These are phyloP conservation scores for Paguma larvata DNA, from an alignment of 2,797 vertebrate species.

Conservation along the genomic window DNA sequence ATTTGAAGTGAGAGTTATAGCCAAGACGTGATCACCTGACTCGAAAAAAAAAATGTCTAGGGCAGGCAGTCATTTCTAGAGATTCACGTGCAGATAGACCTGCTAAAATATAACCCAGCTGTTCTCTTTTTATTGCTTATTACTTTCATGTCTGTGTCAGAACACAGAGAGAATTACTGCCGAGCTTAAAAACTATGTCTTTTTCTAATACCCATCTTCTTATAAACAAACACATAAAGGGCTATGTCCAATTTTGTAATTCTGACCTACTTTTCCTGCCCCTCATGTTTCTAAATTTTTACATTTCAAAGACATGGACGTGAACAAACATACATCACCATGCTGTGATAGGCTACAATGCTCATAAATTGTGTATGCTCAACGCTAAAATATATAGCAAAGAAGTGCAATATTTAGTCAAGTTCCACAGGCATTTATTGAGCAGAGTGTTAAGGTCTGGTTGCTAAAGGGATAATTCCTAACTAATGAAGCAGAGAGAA, in stretches of 20 bases:
- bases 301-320: neutral
- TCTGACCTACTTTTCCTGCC: no score
- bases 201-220: neutral
- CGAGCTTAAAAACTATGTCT: neutral
- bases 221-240: neutral
- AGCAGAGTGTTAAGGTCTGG: neutral
- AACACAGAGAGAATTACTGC: conserved; percentile 53
- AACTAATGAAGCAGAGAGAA: neutral
- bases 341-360: no score
- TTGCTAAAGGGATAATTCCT: neutral
- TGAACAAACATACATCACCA: neutral
- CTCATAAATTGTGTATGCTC: neutral
- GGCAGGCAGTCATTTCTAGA: neutral
- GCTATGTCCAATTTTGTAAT: neutral
- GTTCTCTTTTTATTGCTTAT: conserved; percentile 58
- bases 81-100: neutral
- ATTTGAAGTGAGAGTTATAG: conserved; percentile 71
- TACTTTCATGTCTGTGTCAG: conserved; percentile 41
- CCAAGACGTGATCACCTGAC: conserved; percentile 60
- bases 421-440: neutral
- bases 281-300: neutral
- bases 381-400: neutral
- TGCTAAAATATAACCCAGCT: neutral
- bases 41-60: conserved; percentile 10
- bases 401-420: neutral